Evolutionary conservation across 2,888 invertebrate species (phyloP).

Genomic region (Amphipoea oculea): DNA sequence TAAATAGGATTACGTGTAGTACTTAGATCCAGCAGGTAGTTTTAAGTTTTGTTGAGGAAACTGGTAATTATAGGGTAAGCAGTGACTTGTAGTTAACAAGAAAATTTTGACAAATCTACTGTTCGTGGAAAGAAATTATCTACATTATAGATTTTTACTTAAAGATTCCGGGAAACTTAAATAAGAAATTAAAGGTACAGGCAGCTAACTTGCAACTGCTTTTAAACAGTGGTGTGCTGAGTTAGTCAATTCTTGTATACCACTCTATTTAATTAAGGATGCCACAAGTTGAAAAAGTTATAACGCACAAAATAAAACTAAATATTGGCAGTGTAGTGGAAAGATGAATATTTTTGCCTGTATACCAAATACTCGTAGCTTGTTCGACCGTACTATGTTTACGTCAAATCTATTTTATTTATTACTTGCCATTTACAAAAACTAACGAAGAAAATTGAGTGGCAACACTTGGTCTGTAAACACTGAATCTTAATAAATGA

Average conservation of each 20-base stretch:
- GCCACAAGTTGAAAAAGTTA: too few relatives aligned
- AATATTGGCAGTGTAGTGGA: too few relatives aligned
- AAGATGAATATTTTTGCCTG: too few relatives aligned
- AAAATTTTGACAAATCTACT: too few relatives aligned
- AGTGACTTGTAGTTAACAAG: too few relatives aligned
- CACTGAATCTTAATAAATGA: slow-evolving; percentile 37
- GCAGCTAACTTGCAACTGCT: too few relatives aligned
- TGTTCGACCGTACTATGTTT: too few relatives aligned
- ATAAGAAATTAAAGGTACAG: background rate
- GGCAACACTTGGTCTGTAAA: background rate
- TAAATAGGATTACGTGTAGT: background rate
- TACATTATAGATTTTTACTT: background rate
- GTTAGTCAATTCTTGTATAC: too few relatives aligned
- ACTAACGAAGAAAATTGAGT: background rate
- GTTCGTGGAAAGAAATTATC: background rate
- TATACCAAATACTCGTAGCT: too few relatives aligned
- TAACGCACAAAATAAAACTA: too few relatives aligned
- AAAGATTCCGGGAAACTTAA: background rate
- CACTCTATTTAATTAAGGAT: too few relatives aligned
- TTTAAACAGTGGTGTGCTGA: too few relatives aligned
- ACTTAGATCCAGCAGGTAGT: background rate
- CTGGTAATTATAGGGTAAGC: background rate
- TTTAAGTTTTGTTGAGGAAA: background rate
- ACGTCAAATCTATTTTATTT: background rate
- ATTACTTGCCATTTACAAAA: background rate